Conservation (phyloP, 2,888 invertebrate genomes). For the Lasioglossum oenotherae region DNA sequence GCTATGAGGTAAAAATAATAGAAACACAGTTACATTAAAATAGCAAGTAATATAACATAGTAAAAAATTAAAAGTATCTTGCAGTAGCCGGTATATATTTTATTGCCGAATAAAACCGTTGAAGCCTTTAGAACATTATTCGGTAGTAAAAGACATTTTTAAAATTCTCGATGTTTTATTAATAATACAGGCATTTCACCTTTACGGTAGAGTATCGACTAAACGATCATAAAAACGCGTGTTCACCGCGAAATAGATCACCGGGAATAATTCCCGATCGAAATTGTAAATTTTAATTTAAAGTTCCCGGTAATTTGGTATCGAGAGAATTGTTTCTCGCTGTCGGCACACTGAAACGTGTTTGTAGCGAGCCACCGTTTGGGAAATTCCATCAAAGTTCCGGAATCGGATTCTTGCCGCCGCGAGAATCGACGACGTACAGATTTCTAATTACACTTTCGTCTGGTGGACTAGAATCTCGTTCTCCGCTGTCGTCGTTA, state of each 20-base stretch:
- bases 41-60: neutral
- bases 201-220: neutral
- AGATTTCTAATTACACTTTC: conserved; percentile 59
- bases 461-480: conserved; percentile 41
- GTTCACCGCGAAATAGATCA: neutral
- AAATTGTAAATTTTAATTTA: neutral
- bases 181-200: neutral
- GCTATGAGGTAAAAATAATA: neutral
- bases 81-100: neutral
- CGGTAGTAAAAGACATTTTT: neutral
- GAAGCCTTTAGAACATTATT: neutral
- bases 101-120: neutral
- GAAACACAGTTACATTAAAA: neutral
- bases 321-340: neutral
- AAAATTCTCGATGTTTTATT: neutral
- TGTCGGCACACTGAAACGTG: neutral
- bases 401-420: conserved; percentile 41
- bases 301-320: conserved; percentile 15
- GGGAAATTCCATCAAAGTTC: conserved; percentile 55
- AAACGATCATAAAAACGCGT: neutral
- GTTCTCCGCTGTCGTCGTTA: conserved; percentile 29
- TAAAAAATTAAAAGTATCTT: neutral
- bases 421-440: conserved; percentile 34
- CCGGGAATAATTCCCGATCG: neutral
- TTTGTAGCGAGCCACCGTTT: conserved; percentile 11